Evolutionary conservation across 2,888 invertebrate genomes (phyloP), one percentile per base, ranked within the genome.

Genomic region (Lamellibrachia columna): DNA sequence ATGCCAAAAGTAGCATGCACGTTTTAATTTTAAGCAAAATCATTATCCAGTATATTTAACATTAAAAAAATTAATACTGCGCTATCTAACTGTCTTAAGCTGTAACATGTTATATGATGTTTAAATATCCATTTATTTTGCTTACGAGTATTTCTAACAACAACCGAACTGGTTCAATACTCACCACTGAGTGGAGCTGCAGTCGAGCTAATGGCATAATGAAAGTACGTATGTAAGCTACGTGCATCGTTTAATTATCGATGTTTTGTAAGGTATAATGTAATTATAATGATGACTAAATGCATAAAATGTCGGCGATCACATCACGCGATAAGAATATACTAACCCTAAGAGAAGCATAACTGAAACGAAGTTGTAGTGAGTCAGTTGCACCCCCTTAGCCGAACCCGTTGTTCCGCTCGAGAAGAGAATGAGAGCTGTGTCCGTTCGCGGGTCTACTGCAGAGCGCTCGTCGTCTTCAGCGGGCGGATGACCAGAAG

Each of bases 381-480:
- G 92, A 9, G 93, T 90, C 53, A 93, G 90, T 4, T 91, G 91
- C 40, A 93, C 93, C 7, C 93, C 93, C 91, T 93, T 93, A 4
- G 90, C 90, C 7, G 52, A 53, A 53, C 93, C 93, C 0, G 93
- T 93, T 58, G 93, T 93, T 53, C 93, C 93, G 52, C 93, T 93
- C 4, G 93, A 93, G 90, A 93, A 93, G 15, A 93, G 53, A 28
- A 93, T 92, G 40, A 93, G 28, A 28, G 91, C 93, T 90, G 92
- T 90, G 91, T 93, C 93, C 15, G 92, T 90, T 9, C 52, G 40
- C 28, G 91, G 52, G 28, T 52, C 15, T 40, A 91, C 53, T 15
- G n/a, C 91, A 11, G n/a, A 15, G 91, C 28, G 91, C 15, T 75
- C 75, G 75, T 75, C 75, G 75, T 75, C n/a, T 15, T 75, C 75